Conservation (phyloP, 2,888 invertebrate species). For the Drosophila mimica region DNA sequence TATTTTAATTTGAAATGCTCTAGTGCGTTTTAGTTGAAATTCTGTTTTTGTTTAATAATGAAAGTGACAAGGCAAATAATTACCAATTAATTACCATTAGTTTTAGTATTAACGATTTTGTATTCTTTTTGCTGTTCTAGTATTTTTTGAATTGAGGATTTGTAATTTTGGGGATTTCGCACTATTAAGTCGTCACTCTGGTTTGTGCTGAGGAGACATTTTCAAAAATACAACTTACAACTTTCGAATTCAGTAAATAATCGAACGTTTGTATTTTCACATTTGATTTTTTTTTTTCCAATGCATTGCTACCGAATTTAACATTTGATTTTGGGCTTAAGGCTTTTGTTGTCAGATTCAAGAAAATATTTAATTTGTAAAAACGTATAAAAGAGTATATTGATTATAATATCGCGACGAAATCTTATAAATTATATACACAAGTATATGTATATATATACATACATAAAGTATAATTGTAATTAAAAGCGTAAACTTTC, state of each 20-base stretch:
- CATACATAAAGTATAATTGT: constrained; percentile 67
- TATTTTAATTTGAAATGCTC: constrained; percentile 60
- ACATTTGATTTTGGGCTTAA: constrained; percentile 37
- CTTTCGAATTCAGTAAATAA: constrained; percentile 18
- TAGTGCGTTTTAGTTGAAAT: constrained; percentile 65
- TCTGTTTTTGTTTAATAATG: constrained; percentile 59
- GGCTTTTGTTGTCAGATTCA: constrained; percentile 31
- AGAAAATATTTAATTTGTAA: constrained; percentile 51
- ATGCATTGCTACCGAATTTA: constrained; percentile 53
- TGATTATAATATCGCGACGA: constrained; percentile 50
- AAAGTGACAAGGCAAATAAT: constrained; percentile 74
- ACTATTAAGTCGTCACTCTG: constrained; percentile 67
- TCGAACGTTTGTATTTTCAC: constrained; percentile 14
- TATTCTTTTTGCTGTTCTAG: constrained; percentile 53
- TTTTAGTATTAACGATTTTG: constrained; percentile 38
- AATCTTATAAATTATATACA: constrained; percentile 34
- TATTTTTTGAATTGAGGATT: constrained; percentile 36
- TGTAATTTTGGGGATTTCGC: constrained; percentile 48
- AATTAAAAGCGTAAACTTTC: constrained; percentile 51
- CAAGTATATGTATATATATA: constrained; percentile 36
- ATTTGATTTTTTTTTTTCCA: constrained; percentile 46
- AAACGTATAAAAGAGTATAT: constrained; percentile 44
- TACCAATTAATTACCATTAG: constrained; percentile 45
- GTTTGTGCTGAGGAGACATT: constrained; percentile 58
- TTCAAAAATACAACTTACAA: constrained; percentile 9